Evolutionary conservation across 2,797 vertebrate genomes (phyloP).

Genomic region (Phrynocephalus forsythii): DNA sequence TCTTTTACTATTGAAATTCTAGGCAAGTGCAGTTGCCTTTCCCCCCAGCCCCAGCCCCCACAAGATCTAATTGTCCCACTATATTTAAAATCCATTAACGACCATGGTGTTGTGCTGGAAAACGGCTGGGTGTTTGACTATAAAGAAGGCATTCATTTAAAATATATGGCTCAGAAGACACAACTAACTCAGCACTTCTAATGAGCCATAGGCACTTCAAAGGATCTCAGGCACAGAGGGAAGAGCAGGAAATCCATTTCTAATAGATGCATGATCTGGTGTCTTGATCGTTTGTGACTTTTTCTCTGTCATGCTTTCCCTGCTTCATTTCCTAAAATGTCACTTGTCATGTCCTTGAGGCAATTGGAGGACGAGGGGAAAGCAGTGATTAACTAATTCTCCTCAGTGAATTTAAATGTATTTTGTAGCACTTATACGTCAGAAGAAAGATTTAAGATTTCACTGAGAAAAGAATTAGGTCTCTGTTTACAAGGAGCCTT

Average conservation of each 20-base stretch:
- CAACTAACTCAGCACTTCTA: slow-evolving; percentile 34
- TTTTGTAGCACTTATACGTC: slow-evolving; percentile 43
- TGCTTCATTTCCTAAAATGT: slow-evolving; percentile 33
- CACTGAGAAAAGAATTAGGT: slow-evolving; percentile 19
- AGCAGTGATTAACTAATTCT: slow-evolving; percentile 39
- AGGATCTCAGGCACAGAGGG: slow-evolving; percentile 37
- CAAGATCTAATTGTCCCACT: slow-evolving; percentile 32
- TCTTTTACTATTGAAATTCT: slow-evolving; percentile 24
- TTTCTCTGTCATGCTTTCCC: slow-evolving; percentile 24
- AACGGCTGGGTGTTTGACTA: slow-evolving; percentile 29
- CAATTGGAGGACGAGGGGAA: slow-evolving; percentile 40
- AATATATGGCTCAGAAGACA: slow-evolving; percentile 30
- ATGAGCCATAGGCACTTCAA: slow-evolving; percentile 25
- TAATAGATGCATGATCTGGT: slow-evolving; percentile 22
- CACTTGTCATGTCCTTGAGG: slow-evolving; percentile 17
- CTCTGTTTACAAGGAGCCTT: slow-evolving; percentile 50
- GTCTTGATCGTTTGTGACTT: slow-evolving; percentile 21
- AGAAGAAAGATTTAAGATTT: slow-evolving; percentile 51
- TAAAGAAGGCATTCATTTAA: slow-evolving; percentile 29
- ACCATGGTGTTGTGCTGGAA: slow-evolving; percentile 23
- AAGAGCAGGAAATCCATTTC: slow-evolving; percentile 43
- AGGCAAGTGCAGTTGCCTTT: slow-evolving; percentile 16
- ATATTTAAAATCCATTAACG: slow-evolving; percentile 38
- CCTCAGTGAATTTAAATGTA: slow-evolving; percentile 38
- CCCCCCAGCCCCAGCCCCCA: neutral